phyloP scores from a whole-genome alignment of 1,140 invertebrate species.

The Dendrolimus punctatus region DNA sequence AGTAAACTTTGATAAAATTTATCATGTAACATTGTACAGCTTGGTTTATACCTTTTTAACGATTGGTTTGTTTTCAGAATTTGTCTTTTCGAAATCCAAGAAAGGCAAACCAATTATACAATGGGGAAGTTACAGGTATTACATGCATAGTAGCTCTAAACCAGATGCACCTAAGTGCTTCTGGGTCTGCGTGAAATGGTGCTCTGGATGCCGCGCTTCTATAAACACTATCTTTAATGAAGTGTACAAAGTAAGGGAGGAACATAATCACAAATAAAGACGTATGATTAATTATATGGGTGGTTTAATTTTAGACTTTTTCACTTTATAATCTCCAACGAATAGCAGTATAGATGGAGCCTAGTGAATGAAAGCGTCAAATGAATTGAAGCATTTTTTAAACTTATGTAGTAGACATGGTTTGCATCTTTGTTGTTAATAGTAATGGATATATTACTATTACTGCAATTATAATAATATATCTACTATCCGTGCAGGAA shows the following conservation, averaged over 20 bases:
- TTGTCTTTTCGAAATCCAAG: slow-evolving; percentile 20
- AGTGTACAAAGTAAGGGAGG: slow-evolving; percentile 21
- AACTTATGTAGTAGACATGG: too few relatives aligned
- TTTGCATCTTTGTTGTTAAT: too few relatives aligned
- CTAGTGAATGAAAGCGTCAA: too few relatives aligned
- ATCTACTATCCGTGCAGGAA: too few relatives aligned
- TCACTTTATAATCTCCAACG: too few relatives aligned
- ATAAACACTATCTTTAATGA: slow-evolving; percentile 23
- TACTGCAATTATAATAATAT: too few relatives aligned
- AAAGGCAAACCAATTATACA: slow-evolving; percentile 29
- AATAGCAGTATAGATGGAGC: too few relatives aligned
- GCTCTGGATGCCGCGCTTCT: slow-evolving; percentile 29
- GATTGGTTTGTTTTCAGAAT: slow-evolving; percentile 15
- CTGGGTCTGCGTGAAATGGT: slow-evolving; percentile 34
- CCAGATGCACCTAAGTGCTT: slow-evolving; percentile 20
- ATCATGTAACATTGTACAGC: background rate
- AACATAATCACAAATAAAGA: slow-evolving; percentile 26
- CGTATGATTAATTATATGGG: too few relatives aligned
- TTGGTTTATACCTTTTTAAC: slow-evolving; percentile 2
- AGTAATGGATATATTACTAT: too few relatives aligned
- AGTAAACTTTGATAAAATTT: background rate
- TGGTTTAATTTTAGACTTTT: too few relatives aligned
- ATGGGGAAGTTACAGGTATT: slow-evolving; percentile 25
- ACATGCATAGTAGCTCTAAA: slow-evolving; percentile 21
- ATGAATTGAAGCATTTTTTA: too few relatives aligned